phyloP scores from a whole-genome alignment of 2,888 invertebrate species.

The Cyaniris semiargus region DNA sequence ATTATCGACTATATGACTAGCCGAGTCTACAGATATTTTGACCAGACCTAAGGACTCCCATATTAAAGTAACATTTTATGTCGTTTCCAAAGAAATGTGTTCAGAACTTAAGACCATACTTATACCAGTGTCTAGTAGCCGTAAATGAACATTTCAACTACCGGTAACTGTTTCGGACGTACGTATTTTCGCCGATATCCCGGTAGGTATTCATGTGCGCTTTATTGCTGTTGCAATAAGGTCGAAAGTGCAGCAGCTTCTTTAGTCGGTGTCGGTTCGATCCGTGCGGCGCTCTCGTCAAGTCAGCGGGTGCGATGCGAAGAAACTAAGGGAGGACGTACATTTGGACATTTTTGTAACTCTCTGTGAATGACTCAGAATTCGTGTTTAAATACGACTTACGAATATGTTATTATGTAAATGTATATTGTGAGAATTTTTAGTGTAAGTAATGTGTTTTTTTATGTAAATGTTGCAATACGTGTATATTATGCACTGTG shows the following conservation, averaged over 20 bases:
- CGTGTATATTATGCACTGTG: background rate
- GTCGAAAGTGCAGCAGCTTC: background rate
- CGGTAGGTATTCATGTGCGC: background rate
- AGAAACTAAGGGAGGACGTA: slow-evolving; percentile 7
- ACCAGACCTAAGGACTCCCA: no score
- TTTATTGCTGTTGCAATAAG: background rate
- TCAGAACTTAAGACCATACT: no score
- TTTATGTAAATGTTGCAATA: background rate
- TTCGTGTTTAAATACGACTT: background rate
- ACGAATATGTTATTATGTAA: background rate
- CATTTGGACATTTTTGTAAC: background rate
- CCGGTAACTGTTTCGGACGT: background rate
- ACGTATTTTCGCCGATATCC: background rate
- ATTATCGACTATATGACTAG: no score
- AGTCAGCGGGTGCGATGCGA: slow-evolving; percentile 21
- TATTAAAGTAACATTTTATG: no score
- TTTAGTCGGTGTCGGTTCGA: background rate
- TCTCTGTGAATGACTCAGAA: background rate
- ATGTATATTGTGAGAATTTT: no score
- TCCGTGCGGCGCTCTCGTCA: background rate
- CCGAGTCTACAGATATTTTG: no score
- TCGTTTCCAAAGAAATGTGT: no score
- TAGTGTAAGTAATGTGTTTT: no score
- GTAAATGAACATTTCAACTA: no score
- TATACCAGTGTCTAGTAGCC: no score